These are phyloP conservation scores for Myiozetetes cayanensis DNA, from an alignment of 2,113 vertebrate genomes.

Conservation along the genomic window DNA sequence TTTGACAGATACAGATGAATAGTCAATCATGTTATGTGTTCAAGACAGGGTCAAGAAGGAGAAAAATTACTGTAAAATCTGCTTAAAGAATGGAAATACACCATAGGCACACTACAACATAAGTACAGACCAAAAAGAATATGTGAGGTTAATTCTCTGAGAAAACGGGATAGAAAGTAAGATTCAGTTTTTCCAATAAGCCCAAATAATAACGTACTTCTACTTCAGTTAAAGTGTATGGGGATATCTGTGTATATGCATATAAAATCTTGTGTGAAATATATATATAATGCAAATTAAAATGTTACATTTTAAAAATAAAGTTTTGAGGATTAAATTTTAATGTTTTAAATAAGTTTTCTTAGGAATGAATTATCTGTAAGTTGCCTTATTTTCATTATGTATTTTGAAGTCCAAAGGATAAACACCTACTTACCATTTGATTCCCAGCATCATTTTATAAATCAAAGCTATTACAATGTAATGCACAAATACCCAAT, in stretches of 20 bases:
- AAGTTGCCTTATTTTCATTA: background rate
- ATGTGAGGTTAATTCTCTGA: background rate
- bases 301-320: background rate
- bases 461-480: slow-evolving; percentile 18
- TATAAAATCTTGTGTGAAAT: background rate
- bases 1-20: background rate
- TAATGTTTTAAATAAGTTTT: background rate
- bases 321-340: background rate
- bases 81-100: background rate
- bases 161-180: background rate
- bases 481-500: background rate
- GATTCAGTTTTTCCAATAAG: background rate
- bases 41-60: background rate
- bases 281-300: background rate
- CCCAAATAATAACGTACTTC: background rate
- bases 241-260: background rate
- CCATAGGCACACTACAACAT: background rate
- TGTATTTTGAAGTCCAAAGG: background rate
- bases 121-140: background rate
- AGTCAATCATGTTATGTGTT: background rate
- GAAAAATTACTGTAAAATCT: background rate
- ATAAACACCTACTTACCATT: background rate
- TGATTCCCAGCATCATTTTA: background rate
- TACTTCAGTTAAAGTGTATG: background rate
- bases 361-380: background rate